Evolutionary conservation across 2,888 invertebrate species (phyloP), one percentile per base, ranked within the genome.

Genomic region (Thymelicus lineola): DNA sequence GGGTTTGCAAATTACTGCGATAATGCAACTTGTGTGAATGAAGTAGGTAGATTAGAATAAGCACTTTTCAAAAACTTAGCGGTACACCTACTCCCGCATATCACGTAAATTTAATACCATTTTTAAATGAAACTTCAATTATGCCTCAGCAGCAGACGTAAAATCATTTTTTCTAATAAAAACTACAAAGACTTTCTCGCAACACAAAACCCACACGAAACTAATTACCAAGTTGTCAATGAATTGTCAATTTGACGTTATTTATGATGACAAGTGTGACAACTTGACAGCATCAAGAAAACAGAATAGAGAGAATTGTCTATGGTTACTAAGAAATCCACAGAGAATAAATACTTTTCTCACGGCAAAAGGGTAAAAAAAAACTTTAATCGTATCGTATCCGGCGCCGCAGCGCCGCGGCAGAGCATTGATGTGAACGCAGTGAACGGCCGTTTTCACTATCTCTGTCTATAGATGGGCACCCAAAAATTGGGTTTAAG

Each of bases 1-100:
- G 42, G 64, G 64, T 70, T 64, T 64, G 70, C 64, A 70, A 70
- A 70, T 70, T 64, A 64, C 58, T 63, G 50, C 14, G 69, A 42
- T 64, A 59, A 59, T 38, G 58, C 50, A 69, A 48, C 12, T 48
- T 20, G 28, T 55, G 4, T 14, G 28, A 55, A 55, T 55, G 15
- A 15, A 50, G 12, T 48, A 48, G n/a, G n/a, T n/a, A n/a, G 7
- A n/a, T 20, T 20, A 10, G 53, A 10, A 20, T 9, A 20, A 10
- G 12, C 45, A 57, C 36, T 57, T 57, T 20, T 12, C 28, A 55
- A 17, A 38, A 38, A 2, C 50, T 6, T 45, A 46, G 35, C 38
- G 36, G 15, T n/a, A n/a, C 12, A 42, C n/a, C n/a, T 62, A 57
- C 57, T 57, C 62, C 36, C 7, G 17, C 7, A 63, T 50, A 38